phyloP scores from a whole-genome alignment of 2,113 vertebrate genomes.

The Pluvianellus socialis region DNA sequence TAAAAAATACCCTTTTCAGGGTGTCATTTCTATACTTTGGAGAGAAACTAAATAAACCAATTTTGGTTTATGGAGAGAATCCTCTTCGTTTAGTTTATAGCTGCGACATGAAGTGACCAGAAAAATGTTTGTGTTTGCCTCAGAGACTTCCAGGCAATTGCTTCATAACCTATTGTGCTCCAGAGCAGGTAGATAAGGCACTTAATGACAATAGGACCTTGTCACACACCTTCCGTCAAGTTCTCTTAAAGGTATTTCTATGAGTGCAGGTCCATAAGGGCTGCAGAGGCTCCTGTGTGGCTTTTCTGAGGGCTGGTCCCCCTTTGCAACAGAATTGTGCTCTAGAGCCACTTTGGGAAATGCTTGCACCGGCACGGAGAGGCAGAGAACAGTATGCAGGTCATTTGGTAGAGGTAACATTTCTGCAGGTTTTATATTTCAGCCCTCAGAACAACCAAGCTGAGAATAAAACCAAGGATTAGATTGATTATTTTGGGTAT shows the following conservation, averaged over 20 bases:
- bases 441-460: background rate
- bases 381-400: background rate
- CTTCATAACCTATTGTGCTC: rapidly evolving
- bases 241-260: background rate
- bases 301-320: background rate
- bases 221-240: background rate
- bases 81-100: background rate
- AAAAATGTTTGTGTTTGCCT: background rate
- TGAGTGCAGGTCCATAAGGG: background rate
- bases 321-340: background rate
- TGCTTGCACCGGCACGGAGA: background rate
- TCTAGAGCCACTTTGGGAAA: background rate
- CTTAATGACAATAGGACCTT: background rate
- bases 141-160: background rate
- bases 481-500: background rate
- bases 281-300: background rate
- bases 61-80: background rate
- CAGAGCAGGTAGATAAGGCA: background rate
- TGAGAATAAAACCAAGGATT: background rate
- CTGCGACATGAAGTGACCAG: background rate
- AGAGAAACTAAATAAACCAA: background rate
- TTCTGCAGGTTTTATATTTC: background rate
- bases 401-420: background rate
- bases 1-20: background rate
- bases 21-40: background rate